Evolutionary conservation across 2,888 invertebrate genomes (phyloP).

Genomic region (Arrhopalites spinosus): DNA sequence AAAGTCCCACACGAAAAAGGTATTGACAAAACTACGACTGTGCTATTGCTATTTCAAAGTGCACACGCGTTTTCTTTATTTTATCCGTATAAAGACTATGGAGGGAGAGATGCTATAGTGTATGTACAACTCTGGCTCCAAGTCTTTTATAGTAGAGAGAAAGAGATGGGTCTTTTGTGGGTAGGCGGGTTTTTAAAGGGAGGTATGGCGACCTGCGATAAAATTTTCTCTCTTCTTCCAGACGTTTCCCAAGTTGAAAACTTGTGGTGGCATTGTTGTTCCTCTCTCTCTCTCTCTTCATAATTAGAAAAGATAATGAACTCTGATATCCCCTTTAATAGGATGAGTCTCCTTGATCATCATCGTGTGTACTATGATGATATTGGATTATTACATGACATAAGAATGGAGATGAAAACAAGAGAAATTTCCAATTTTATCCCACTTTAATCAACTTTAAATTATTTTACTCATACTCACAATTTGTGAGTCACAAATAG

Average conservation of each 20-base stretch:
- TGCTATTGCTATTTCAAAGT: conserved; percentile 1
- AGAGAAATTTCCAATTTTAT: too few species aligned
- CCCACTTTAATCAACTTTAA: too few species aligned
- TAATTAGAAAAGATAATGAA: conserved; percentile 43
- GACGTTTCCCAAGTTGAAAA: conserved; percentile 24
- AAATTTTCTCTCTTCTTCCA: conserved; percentile 25
- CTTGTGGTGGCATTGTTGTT: conserved; percentile 36
- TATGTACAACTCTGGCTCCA: too few species aligned
- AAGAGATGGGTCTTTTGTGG: neutral
- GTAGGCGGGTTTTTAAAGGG: conserved; percentile 13
- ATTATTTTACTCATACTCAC: too few species aligned
- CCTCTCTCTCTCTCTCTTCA: conserved; percentile 34
- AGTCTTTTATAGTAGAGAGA: neutral
- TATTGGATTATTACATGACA: neutral
- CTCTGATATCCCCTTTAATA: conserved; percentile 35
- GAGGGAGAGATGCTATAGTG: neutral
- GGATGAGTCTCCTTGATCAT: conserved; percentile 21
- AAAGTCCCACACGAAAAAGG: neutral
- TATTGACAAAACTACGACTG: conserved; percentile 34
- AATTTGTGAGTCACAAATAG: too few species aligned
- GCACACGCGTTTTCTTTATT: neutral
- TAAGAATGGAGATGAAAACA: neutral
- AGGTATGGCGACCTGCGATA: conserved; percentile 32
- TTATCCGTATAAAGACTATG: neutral
- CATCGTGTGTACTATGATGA: neutral